Evolutionary conservation across 2,797 vertebrate species (phyloP), one percentile per base, ranked within the genome.

Genomic region (Halcyon leucocephala): DNA sequence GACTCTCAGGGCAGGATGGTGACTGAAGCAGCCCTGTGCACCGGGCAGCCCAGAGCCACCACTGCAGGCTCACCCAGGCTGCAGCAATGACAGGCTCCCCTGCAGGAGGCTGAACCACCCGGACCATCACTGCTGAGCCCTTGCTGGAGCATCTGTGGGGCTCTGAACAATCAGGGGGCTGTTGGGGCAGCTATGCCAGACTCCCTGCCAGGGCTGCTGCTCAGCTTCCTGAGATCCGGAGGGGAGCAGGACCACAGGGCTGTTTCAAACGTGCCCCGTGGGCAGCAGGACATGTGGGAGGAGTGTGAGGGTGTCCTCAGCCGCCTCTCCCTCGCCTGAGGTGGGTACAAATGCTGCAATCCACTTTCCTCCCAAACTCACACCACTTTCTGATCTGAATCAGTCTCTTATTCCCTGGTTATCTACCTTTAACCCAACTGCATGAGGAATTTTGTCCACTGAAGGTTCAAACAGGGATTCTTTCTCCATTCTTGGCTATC

Each of bases 271-370:
- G 48, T 25, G 12, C 48, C 37, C 49, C 0, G 0, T 48, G 33
- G 48, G 48, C 48, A 48, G 48, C 48, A 49, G 48, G 48, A 24
- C 18, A n/a, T 28, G 39, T 15, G 72, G 49, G 10, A 8, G 15
- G 10, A 4, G 2, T 2, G 0, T 20, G 2, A 8, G 37, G 7
- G 1, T 76, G 16, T 52, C 39, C 3, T 1, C 0, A 5, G 60
- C 28, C 6, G 1, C 51, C 19, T 12, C 55, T 73, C 28, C 37
- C 73, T 28, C 3, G 1, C 24, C 21, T 39, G 33, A 26, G 16
- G 9, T 0, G 4, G 5, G 16, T 58, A 31, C 57, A 78, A 61
- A 11, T 9, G 42, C 37, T 57, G 48, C 51, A 37, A 19, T 46
- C 35, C 26, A 31, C 46, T 79, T 33, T 82, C 21, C 20, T 10